Conservation (phyloP, 2,888 invertebrate genomes). For the Drosophila testacea region DNA sequence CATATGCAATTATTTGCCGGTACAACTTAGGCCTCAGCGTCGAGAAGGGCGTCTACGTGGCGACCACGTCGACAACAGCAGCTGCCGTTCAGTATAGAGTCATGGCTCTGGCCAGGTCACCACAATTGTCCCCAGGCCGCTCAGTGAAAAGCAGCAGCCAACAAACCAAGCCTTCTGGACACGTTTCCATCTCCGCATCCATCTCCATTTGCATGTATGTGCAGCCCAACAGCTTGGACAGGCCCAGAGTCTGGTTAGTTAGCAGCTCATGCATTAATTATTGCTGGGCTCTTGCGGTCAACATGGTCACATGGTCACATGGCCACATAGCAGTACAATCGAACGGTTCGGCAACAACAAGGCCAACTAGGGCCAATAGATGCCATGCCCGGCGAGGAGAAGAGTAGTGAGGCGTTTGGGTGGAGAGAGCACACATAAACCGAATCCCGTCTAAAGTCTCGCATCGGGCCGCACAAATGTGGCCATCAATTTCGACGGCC, state of each 20-base stretch:
- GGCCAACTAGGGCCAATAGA: constrained; percentile 26
- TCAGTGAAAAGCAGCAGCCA: constrained; percentile 21
- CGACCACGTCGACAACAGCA: constrained; percentile 38
- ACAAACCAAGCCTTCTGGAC: constrained; percentile 24
- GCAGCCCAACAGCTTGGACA: constrained; percentile 32
- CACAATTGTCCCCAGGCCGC: constrained; percentile 33
- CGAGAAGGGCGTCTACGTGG: constrained; percentile 17
- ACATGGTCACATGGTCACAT: constrained; percentile 35
- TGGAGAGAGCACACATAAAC: constrained; percentile 7
- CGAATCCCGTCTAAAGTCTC: constrained; percentile 37
- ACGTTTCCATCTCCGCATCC: constrained; percentile 17
- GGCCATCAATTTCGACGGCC: constrained; percentile 54
- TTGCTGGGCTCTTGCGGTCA: constrained; percentile 75
- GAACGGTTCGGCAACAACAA: constrained; percentile 25
- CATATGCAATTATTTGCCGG: constrained; percentile 77
- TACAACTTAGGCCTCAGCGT: constrained; percentile 28
- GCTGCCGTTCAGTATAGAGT: constrained; percentile 34
- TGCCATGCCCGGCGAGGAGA: not conserved
- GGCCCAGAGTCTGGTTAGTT: constrained; percentile 68
- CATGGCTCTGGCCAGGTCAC: constrained; percentile 6
- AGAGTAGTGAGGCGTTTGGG: not conserved
- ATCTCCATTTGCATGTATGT: constrained; percentile 5
- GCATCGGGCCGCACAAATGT: constrained; percentile 42
- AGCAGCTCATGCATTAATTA: constrained; percentile 80
- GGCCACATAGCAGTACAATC: constrained; percentile 37